Base-by-base conservation (phyloP, 2,113 vertebrate genomes). In the Cryptoleucopteryx plumbea region DNA sequence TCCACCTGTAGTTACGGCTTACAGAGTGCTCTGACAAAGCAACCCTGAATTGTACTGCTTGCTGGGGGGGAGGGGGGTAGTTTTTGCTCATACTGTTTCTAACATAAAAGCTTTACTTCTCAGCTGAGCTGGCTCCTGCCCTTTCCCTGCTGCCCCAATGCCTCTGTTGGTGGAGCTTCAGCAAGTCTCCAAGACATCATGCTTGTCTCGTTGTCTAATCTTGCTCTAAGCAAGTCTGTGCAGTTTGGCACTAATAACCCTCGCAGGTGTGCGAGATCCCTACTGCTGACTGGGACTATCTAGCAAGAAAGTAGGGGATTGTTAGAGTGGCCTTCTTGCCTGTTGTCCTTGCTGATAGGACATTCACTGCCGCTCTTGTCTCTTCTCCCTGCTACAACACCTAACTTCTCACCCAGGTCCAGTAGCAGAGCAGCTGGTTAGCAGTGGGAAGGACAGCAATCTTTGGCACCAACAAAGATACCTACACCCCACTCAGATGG, bases 21-120 rank as follows among this genome's bases (percentile, higher is more conserved):
- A 58, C 0, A 4, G 50, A 58, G 7, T 18, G 34, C 43, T 40
- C 27, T 67, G 26, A 29, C 42, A 72, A 62, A 80, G 42, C 38
- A 84, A 71, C 55, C 29, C 32, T 63, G 75, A 38, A 29, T 23
- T 19, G 21, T 8, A 3, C 16, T 58, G 52, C 52, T 17, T 53
- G 47, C 11, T 43, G 25, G 1, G 4, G 16, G 6, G 4, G 14
- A 0, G 3, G 13, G 50, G 50, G 9, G 16, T 29, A 16, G 23
- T 63, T 89, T 59, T 67, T 77, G 18, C 48, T 82, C 3, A 10
- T 48, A 15, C 7, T 26, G 13, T 29, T 59, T 73, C 13, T 6
- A 38, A 17, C 6, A 4, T 29, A 50, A 50, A 81, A 71, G 17
- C 16, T 87, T 91, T n/a, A 31, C 23, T 59, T 73, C 38, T 66